Percentiles rank a stretch among this genome's conserved stretches.
Conservation (phyloP, 2,888 invertebrate species). For the Euplagia quadripunctaria region DNA sequence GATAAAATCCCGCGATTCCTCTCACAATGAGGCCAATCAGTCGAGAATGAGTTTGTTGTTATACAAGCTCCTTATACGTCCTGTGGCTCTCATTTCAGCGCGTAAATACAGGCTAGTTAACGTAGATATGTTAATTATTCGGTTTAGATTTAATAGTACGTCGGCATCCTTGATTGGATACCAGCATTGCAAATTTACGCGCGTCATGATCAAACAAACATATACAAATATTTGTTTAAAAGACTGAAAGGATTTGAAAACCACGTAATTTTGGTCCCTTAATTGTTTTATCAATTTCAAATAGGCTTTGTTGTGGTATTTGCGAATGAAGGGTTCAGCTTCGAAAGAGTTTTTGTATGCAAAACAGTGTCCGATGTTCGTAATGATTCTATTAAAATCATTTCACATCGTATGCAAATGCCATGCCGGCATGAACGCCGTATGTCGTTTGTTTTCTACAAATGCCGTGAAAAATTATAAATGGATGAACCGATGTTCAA, state of each 20-base stretch:
- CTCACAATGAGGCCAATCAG: conserved; percentile 77
- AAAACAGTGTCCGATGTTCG: conserved; percentile 64
- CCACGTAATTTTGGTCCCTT: conserved; percentile 17
- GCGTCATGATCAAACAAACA: conserved; percentile 18
- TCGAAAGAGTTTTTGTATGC: conserved; percentile 62
- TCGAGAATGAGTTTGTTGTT: conserved; percentile 66
- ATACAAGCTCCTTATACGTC: conserved; percentile 46
- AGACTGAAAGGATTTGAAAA: conserved; percentile 24
- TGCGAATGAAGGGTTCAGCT: conserved; percentile 30
- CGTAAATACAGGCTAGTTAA: conserved; percentile 19
- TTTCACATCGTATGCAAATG: conserved; percentile 69
- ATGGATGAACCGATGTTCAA: conserved; percentile 56
- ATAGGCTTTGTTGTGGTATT: conserved; percentile 38
- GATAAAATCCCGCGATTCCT: conserved; percentile 59
- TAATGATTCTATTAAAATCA: conserved; percentile 66
- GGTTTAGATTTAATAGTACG: conserved; percentile 14
- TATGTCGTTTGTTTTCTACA: conserved; percentile 52
- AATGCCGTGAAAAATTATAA: conserved; percentile 68
- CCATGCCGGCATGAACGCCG: conserved; percentile 47
- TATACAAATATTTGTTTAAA: conserved; percentile 17
- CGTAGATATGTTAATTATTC: conserved; percentile 30
- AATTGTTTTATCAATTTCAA: conserved; percentile 43
- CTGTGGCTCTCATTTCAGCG: conserved; percentile 39
- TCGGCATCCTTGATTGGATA: conserved; percentile 8
- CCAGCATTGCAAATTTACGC: conserved; percentile 12